Base-by-base conservation (phyloP, 2,888 invertebrate species). In the Ophion ellenae region DNA sequence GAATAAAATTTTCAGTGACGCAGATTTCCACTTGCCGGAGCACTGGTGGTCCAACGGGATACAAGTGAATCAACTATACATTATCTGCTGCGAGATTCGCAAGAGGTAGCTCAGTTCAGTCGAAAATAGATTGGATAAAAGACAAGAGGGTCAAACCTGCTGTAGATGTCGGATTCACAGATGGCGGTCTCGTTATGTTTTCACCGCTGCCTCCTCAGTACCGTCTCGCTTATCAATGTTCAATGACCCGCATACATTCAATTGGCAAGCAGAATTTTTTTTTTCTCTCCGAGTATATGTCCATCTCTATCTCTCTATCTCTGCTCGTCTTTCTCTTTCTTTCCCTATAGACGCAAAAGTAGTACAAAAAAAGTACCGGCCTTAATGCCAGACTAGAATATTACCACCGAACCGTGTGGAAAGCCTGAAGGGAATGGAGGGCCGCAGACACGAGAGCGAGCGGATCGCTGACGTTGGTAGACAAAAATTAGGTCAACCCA, bases 401-500 rank as follows among this genome's bases (percentile, higher is more conserved):
- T 87, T 85, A 75, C 80, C 73, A 71, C 73, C 24, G 57, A 61
- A 78, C 6, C 78, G 28, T 45, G 69, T 24, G 20, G 63, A 61
- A 78, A 69, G 5, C 69, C 69, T 61, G 28, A 63, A 69, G 59
- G 45, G 57, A 78, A 32, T 59, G 59, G 57, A 69, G 71, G 69
- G 79, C 40, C 10, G 61, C 32, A 63, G 66, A 66, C 24, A 36
- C 71, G 32, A 77, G 67, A 77, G 70, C 74, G 64, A 70, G 69
- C 61, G 79, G 83, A 77, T 83, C 79, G 78, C 83, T 81, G 86
- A 87, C 87, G 88, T 87, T 89, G 86, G 64, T 86, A 85, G 83
- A 87, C 85, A 81, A 87, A 87, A 89, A 89, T 89, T 89, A 83
- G 89, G 89, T 89, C 89, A 89, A 89, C 85, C 85, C 87, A 88